These are phyloP conservation scores for Amblyornis subalaris DNA, from an alignment of 2,113 vertebrate species.

Conservation along the genomic window DNA sequence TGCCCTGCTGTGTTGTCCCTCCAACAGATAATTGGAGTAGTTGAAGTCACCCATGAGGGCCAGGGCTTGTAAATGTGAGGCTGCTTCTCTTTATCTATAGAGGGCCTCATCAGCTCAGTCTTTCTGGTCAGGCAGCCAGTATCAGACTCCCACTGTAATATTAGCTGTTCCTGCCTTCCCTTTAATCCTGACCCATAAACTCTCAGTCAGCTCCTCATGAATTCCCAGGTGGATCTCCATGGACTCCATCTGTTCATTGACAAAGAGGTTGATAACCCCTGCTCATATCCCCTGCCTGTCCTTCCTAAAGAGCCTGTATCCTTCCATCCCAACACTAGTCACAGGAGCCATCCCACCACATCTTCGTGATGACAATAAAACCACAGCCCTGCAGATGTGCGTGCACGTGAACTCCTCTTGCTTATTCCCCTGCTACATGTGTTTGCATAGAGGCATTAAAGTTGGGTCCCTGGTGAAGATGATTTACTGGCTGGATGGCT, in stretches of 20 bases:
- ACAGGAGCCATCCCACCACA: neutral
- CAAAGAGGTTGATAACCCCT: neutral
- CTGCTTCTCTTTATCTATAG: neutral
- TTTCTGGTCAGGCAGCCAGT: neutral
- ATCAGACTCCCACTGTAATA: neutral
- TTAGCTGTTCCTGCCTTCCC: neutral
- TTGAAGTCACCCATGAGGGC: neutral
- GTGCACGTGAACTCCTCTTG: neutral
- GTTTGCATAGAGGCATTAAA: neutral
- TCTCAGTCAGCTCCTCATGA: neutral
- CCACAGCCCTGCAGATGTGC: fast-evolving
- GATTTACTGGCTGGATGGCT: neutral
- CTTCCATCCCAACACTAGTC: neutral
- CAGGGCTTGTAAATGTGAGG: neutral
- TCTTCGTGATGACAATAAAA: neutral
- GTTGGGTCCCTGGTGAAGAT: neutral
- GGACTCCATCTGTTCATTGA: neutral
- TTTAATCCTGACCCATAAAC: neutral
- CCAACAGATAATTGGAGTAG: neutral
- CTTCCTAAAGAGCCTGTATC: neutral
- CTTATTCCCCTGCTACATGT: neutral
- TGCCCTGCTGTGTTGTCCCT: neutral
- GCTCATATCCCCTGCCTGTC: neutral
- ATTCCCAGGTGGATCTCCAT: too few species aligned
- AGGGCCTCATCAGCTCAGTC: neutral